Base-by-base conservation (phyloP, 2,113 vertebrate species). In the Fulmarus glacialis region DNA sequence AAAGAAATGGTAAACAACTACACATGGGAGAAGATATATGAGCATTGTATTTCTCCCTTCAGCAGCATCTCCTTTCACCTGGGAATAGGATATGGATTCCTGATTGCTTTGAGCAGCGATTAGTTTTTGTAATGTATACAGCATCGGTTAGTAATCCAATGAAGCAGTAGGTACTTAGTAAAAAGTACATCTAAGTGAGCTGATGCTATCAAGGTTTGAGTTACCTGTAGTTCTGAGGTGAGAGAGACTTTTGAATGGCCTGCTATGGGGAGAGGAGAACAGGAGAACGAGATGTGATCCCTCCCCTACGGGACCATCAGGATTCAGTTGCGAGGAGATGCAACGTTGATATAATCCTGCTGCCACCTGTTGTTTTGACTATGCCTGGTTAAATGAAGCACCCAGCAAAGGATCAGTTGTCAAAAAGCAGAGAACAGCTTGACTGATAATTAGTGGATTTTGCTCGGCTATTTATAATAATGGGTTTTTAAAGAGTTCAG, bases 341-440 rank as follows among this genome's bases (percentile, higher is more conserved):
- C 90, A 48, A 0, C 3, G 8, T 52, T 75, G 91, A 58, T 93
- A 64, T 63, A 94, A 93, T 94, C 91, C 92, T 89, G 81, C 82
- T 96, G 82, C 94, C 95, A 96, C 89, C 94, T 97, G 94, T 97
- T 96, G 93, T 94, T 97, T 96, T 96, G 83, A 81, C 89, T 95
- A 1, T 78, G 38, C 60, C 30, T 68, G 64, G 48, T 94, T 92
- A 90, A 96, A 80, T 63, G 83, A 95, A 93, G 87, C 67, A 77
- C 48, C 47, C 75, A 78, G 73, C 53, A 52, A 89, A 93, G 94
- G 93, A 96, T 96, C 91, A 68, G 73, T 60, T 97, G 85, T 89
- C 94, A 94, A 91, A 97, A 95, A 89, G 56, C 81, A 79, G 80
- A 79, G 86, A 89, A 78, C 63, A 91, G 77, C 83, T 96, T 96